These are phyloP conservation scores for Batillaria attramentaria DNA, from an alignment of 1,140 invertebrate genomes.

Conservation along the genomic window DNA sequence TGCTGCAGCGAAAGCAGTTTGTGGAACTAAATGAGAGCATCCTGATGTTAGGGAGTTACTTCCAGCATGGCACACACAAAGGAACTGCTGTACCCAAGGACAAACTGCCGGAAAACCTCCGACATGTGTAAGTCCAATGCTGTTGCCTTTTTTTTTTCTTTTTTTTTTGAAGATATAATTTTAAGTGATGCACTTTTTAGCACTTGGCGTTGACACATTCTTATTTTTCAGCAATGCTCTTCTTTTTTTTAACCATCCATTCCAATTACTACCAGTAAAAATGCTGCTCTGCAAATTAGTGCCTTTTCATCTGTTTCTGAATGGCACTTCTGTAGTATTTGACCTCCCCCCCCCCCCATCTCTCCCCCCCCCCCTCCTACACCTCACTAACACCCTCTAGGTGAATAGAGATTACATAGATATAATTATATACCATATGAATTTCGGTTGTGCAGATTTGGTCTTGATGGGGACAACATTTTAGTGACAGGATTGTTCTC, in stretches of 20 bases:
- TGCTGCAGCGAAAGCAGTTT: slow-evolving; percentile 79
- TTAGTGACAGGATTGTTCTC: slow-evolving; percentile 83
- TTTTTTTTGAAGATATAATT: slow-evolving; percentile 8
- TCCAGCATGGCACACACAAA: slow-evolving; percentile 83
- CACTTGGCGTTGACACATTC: background rate
- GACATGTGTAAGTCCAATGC: slow-evolving; percentile 80
- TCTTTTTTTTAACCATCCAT: too few relatives aligned
- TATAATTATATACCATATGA: too few relatives aligned
- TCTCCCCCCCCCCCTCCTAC: too few relatives aligned
- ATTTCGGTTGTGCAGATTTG: slow-evolving; percentile 80
- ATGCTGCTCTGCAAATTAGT: too few relatives aligned
- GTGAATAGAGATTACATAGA: too few relatives aligned
- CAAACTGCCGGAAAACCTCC: slow-evolving; percentile 80
- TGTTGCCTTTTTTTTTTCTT: background rate
- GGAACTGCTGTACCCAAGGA: slow-evolving; percentile 79
- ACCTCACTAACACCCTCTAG: too few relatives aligned
- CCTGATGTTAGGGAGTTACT: slow-evolving; percentile 86
- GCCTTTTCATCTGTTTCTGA: too few relatives aligned
- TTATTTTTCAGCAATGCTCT: background rate
- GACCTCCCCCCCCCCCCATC: too few relatives aligned
- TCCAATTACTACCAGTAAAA: too few relatives aligned
- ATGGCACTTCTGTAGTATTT: too few relatives aligned
- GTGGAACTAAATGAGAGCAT: slow-evolving; percentile 89
- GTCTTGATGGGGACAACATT: slow-evolving; percentile 80
- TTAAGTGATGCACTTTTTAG: background rate